A percentile compares a stretch with the other conserved stretches of the same genome.
These are phyloP conservation scores for Suricata suricatta DNA, from an alignment of 2,113 vertebrate genomes.

Conservation along the genomic window DNA sequence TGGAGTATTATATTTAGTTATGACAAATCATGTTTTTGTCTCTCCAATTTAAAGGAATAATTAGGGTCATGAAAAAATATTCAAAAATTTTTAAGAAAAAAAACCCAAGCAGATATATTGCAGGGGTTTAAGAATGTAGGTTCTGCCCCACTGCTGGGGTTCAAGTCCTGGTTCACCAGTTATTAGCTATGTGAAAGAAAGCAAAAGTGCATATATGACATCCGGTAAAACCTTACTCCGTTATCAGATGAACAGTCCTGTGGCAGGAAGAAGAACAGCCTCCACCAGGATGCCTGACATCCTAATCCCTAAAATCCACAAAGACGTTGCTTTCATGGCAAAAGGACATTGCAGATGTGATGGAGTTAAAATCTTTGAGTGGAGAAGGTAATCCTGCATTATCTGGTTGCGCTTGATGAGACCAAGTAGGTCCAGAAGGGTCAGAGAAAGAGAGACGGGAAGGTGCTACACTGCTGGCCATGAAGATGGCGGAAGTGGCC, in stretches of 20 bases:
- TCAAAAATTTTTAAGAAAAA: slow-evolving; percentile 3
- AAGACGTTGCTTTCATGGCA: neutral
- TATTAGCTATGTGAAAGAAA: neutral
- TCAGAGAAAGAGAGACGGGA: neutral
- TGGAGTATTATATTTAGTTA: neutral
- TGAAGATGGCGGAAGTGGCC: neutral
- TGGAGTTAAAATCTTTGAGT: neutral
- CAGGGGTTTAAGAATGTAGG: neutral
- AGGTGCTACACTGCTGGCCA: neutral
- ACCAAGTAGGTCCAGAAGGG: neutral
- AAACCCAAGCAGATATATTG: neutral
- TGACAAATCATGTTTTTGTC: neutral
- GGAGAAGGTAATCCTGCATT: neutral
- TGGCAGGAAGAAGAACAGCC: neutral
- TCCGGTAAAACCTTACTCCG: neutral
- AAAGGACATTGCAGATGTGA: neutral
- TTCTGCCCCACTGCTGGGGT: neutral
- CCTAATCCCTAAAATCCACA: neutral
- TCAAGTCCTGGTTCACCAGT: neutral
- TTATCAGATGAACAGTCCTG: neutral
- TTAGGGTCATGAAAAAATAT: neutral
- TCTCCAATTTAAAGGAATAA: neutral
- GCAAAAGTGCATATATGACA: neutral
- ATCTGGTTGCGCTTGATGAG: neutral
- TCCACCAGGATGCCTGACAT: neutral